A percentile compares a stretch with the other conserved stretches of the same genome.
Conservation (phyloP, 2,113 vertebrate genomes). For the Myotis brandtii region DNA sequence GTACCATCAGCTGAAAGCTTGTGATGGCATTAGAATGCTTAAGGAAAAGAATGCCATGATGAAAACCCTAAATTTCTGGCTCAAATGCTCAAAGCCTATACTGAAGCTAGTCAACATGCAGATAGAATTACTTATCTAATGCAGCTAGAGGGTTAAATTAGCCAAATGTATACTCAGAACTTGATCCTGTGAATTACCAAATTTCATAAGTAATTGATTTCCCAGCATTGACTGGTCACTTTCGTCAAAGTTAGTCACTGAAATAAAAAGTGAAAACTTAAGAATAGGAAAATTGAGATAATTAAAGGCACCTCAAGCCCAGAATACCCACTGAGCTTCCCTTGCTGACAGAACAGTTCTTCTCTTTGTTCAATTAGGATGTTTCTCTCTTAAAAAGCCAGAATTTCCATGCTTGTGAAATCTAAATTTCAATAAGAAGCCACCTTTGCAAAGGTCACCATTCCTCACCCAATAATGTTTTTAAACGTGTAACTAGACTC, state of each 20-base stretch:
- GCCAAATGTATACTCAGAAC: background rate
- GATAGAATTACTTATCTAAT: slow-evolving; percentile 10
- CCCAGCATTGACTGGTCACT: background rate
- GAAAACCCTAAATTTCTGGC: background rate
- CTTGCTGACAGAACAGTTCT: background rate
- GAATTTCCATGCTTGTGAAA: background rate
- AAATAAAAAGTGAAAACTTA: background rate
- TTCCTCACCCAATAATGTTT: background rate
- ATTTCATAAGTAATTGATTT: background rate
- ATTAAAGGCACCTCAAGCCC: background rate
- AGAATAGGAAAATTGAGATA: background rate
- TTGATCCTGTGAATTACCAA: background rate
- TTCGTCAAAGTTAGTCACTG: background rate
- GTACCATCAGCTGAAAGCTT: background rate
- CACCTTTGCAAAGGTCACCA: background rate
- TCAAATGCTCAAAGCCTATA: background rate
- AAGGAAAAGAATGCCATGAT: background rate
- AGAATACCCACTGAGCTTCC: background rate
- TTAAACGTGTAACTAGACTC: background rate
- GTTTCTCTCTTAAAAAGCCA: background rate
- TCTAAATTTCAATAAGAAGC: background rate
- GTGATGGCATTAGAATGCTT: background rate
- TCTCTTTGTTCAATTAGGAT: background rate
- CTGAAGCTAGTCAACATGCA: background rate
- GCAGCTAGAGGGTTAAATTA: background rate